Base-by-base conservation (phyloP, 2,888 invertebrate species). In the Ametastegia equiseti region DNA sequence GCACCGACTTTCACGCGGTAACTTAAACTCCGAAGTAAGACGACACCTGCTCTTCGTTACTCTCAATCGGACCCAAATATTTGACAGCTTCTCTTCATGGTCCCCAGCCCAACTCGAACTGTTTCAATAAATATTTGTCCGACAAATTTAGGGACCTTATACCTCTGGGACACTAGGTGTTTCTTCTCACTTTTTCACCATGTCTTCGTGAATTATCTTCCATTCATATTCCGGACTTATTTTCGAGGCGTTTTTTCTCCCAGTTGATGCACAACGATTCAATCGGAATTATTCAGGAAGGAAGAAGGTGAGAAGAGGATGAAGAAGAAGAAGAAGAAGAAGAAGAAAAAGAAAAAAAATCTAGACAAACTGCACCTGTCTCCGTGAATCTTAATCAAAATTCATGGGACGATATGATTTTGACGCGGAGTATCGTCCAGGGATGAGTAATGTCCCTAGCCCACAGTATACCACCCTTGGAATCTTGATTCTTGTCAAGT, bases 1-100 rank as follows among this genome's bases (percentile, higher is more conserved):
- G 60, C 78, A 75, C 75, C 75, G 75, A 75, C 75, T 75, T 54
- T 27, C 47, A 71, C 47, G n/a, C n/a, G 9, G 71, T 71, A 71
- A 36, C 50, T 39, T 30, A 23, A 42, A 27, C 60, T 78, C 4
- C 36, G 19, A 50, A 36, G 9, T 4, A n/a, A 6, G 39, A 42
- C 36, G 33, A 50, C 75, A 75, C 71, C 71, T 71, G 71, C 47
- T 54, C n/a, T 54, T 54, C 54, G 23, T 33, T 33, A 71, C 45
- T 71, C 23, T n/a, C 27, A 71, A 36, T 36, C 67, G 67, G 4
- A 39, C 36, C 3, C 9, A 67, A 36, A 67, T 19, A 67, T 67
- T 67, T 39, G 36, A 67, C 36, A 67, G 7, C 6, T 5, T 30
- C 67, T 67, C 33, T 13, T 4, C 5, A 7, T 39, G 30, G 60